These are phyloP conservation scores for Holcopasites calliopsidis DNA, from an alignment of 1,140 invertebrate species.

Conservation along the genomic window DNA sequence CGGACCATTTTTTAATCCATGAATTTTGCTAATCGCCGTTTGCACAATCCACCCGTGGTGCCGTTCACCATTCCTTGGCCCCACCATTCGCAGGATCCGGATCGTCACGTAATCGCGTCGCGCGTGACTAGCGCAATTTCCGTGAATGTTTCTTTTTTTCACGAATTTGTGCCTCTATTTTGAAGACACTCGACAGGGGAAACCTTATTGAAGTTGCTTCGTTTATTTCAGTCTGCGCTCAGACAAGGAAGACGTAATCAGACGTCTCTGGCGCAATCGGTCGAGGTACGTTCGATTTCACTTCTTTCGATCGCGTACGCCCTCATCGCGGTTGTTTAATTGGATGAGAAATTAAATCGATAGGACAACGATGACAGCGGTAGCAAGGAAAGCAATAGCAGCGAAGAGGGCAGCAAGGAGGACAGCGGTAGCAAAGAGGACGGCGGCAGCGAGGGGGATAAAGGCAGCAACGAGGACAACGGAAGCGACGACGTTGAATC, in stretches of 20 bases:
- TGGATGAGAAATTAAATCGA: not conserved
- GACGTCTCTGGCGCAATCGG: conserved; percentile 59
- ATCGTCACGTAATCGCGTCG: not conserved
- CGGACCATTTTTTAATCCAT: conserved; percentile 22
- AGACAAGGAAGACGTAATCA: conserved; percentile 57
- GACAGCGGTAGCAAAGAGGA: not conserved
- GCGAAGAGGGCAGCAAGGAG: conserved; percentile 22
- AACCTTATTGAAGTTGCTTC: conserved; percentile 35
- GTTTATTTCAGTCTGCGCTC: conserved; percentile 51
- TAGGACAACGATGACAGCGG: conserved; percentile 1
- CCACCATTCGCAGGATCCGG: not conserved
- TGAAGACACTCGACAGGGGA: not conserved
- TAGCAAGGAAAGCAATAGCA: not conserved
- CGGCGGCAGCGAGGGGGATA: conserved; percentile 13
- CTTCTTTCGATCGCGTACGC: not conserved
- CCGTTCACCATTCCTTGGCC: too few species aligned
- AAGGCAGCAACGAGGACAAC: conserved; percentile 7
- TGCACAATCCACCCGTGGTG: conserved; percentile 48
- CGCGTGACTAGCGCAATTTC: not conserved
- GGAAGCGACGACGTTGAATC: conserved; percentile 32
- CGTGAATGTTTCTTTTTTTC: too few species aligned
- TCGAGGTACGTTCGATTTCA: conserved; percentile 35
- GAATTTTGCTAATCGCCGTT: conserved; percentile 51
- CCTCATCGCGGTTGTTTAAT: not conserved
- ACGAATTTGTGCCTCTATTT: too few species aligned